These are phyloP conservation scores for Triplophysa tibetana DNA, from an alignment of 2,113 vertebrate genomes.

Conservation along the genomic window DNA sequence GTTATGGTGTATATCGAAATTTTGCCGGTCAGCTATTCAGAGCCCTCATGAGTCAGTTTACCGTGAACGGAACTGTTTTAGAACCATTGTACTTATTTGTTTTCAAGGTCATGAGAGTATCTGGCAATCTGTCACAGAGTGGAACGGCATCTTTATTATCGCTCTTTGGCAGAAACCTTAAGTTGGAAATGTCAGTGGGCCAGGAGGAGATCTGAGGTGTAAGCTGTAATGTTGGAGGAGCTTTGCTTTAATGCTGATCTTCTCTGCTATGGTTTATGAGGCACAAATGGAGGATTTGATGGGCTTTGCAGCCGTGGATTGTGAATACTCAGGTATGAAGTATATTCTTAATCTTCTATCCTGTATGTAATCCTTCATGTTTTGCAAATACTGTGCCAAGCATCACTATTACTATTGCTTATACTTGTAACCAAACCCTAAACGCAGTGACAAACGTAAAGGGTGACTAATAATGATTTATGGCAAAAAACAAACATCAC, in stretches of 20 bases:
- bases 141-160: slow-evolving; percentile 21
- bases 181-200: slow-evolving; percentile 30
- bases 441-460: too few relatives aligned
- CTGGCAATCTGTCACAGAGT: background rate
- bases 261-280: background rate
- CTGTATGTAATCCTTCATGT: background rate
- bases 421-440: background rate
- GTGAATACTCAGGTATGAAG: slow-evolving; percentile 1
- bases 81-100: background rate
- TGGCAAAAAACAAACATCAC: too few relatives aligned
- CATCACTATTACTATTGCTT: background rate
- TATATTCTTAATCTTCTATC: background rate
- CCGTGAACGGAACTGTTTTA: background rate
- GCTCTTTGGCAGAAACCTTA: slow-evolving; percentile 20
- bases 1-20: background rate
- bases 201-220: slow-evolving; percentile 14
- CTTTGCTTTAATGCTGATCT: slow-evolving; percentile 24
- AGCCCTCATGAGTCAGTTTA: background rate
- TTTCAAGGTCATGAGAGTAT: background rate
- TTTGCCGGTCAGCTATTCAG: background rate
- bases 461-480: too few relatives aligned
- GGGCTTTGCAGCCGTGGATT: background rate
- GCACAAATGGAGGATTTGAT: slow-evolving; percentile 25
- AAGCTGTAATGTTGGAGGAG: slow-evolving; percentile 4
- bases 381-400: background rate